Evolutionary conservation across 30 jellyfish, hydroid and myxozoan genomes (phyloP), one percentile per base, ranked within the genome.

Genomic region (Cassiopea andromeda): DNA sequence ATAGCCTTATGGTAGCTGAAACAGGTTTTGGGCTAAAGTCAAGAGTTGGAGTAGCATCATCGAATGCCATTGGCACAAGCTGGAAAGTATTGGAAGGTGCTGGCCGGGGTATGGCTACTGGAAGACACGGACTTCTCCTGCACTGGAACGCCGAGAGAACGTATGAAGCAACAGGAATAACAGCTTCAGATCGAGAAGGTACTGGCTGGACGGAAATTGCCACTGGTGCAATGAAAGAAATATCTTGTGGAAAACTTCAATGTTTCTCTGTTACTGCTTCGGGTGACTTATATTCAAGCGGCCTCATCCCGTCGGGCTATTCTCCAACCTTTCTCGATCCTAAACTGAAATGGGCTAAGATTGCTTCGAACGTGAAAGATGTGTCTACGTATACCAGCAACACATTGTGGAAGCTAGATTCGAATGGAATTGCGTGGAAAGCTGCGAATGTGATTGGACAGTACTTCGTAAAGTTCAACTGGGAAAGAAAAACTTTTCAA

Each of bases 391-490:
- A 12, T 15, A 10, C 70, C 75, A 45, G 58, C 14, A 43, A 46
- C 44, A 69, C 73, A 5, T 75, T 82, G 16, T 82, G 82, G 91
- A 58, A 61, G 19, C 47, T 82, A 10, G 83, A 69, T 19, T 48
- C 57, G 3, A 50, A 82, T 58, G 91, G 91, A 1, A 50, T 16
- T 44, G 75, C 83, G 3, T 82, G 91, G 91, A 15, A 82, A 44
- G 91, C 91, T 2, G 83, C 15, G 74, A 68, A 82, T 48, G 80
- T 81, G 1, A 14, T 58, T 3, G 89, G 69, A 48, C 6, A 38
- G 15, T 66, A 67, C 69, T 54, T 81, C n/a, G 14, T 47, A 16
- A 81, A 81, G 12, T 44, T 81, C 64, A 82, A 15, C 7, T 67
- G 83, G 83, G 91, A 47, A 82, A 44, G 83, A 43, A 48, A 18